Conservation (phyloP, 30 jellyfish, hydroid and myxozoan species). For the Sanderia malayensis region DNA sequence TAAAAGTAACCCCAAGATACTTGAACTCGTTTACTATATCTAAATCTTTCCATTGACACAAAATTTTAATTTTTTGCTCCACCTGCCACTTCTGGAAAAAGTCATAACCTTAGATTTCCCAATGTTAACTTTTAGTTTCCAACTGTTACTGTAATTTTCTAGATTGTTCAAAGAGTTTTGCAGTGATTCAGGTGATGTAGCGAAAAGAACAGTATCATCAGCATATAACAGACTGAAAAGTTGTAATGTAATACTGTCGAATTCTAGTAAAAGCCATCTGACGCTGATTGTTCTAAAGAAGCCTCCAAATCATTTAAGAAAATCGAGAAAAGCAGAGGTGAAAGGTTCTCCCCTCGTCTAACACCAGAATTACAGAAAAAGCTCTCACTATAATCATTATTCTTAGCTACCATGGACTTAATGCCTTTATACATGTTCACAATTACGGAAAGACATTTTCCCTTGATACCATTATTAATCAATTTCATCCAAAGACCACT, state of each 20-base stretch:
- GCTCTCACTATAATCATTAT: neutral
- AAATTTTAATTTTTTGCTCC: slow-evolving; percentile 11
- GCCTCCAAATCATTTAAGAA: slow-evolving; percentile 9
- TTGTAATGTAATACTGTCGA: neutral
- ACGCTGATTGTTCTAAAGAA: neutral
- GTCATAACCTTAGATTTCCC: slow-evolving; percentile 4
- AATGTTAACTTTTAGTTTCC: slow-evolving; percentile 15
- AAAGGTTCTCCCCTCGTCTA: slow-evolving; percentile 25
- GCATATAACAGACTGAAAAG: neutral
- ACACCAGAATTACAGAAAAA: slow-evolving; percentile 8
- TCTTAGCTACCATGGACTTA: slow-evolving; percentile 1
- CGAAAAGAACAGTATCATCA: neutral
- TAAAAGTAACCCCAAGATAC: neutral
- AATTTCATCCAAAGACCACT: slow-evolving; percentile 1
- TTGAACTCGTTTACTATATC: slow-evolving; percentile 6
- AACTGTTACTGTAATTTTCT: neutral
- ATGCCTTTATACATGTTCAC: slow-evolving; percentile 2
- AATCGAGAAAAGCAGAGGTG: slow-evolving; percentile 1
- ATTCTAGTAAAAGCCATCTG: slow-evolving; percentile 1
- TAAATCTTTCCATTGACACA: slow-evolving; percentile 2
- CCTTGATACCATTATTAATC: slow-evolving; percentile 8
- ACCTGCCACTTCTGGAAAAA: slow-evolving; percentile 4
- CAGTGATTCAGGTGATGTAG: slow-evolving; percentile 8
- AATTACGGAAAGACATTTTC: neutral
- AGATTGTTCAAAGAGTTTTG: neutral